Evolutionary conservation across 1,140 invertebrate genomes (phyloP), one percentile per base, ranked within the genome.

Genomic region (Marisa cornuarietis): DNA sequence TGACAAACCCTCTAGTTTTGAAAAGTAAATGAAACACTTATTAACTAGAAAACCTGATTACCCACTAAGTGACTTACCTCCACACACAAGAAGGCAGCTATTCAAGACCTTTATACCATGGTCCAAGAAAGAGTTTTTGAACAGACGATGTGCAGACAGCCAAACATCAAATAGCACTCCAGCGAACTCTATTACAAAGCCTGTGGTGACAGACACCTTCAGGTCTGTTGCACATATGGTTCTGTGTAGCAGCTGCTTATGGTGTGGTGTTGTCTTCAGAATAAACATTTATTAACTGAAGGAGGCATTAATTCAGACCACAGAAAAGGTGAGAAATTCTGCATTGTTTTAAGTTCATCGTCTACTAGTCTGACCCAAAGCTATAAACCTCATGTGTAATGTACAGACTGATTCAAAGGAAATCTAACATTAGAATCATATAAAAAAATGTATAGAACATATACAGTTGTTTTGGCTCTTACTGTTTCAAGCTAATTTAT

Each of bases 141-240:
- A 72, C 63, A 82, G 62, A 20, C 54, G 51, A 22, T 81, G 80
- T 49, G 71, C 63, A 22, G 73, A 71, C 20, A 83, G 26, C 79
- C 80, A 83, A 16, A 76, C 76, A 42, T 85, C 85, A 49, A 75
- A 78, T 6, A 74, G 5, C 14, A 81, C 81, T 10, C 81, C 81
- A 10, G 51, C 6, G 52, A 83, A 78, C 71, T 85, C 85, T 4
- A 85, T 58, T 9, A 81, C 42, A 65, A 84, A 85, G 6, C 85
- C 85, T 11, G 77, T 20, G 9, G 54, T 10, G 9, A 82, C 66
- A 8, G 82, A 42, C 42, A 82, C 77, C 18, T 76, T 82, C 52
- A 85, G 72, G 71, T 84, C 85, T 20, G 85, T 75, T 22, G 22
- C 61, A 77, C 85, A 85, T 1, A 42, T 61, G 6, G 69, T 72